A percentile compares a stretch with the other conserved stretches of the same genome.
phyloP scores from a whole-genome alignment of 2,113 vertebrate species.

The Chiloscyllium plagiosum region DNA sequence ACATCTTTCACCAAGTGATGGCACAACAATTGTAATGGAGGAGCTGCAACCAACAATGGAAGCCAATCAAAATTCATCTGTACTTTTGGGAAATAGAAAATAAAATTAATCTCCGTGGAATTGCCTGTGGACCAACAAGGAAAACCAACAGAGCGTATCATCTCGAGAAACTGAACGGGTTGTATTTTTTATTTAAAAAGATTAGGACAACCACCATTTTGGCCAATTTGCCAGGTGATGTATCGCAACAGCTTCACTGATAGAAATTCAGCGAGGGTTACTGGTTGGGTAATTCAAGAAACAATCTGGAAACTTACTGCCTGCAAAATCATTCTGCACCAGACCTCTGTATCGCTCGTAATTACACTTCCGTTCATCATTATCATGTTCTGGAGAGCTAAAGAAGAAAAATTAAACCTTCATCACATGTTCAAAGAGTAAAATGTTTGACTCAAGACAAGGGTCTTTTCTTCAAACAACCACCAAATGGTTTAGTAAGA shows the following conservation, averaged over 20 bases:
- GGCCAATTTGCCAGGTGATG: neutral
- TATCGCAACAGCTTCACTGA: neutral
- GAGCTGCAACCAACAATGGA: neutral
- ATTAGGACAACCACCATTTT: neutral
- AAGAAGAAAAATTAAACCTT: neutral
- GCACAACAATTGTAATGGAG: neutral
- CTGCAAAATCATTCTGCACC: slow-evolving; percentile 95
- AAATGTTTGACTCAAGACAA: neutral
- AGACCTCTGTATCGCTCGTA: slow-evolving; percentile 92
- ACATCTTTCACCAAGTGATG: neutral
- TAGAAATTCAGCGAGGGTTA: neutral
- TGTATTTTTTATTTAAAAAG: neutral
- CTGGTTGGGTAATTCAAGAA: no score
- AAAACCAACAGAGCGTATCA: neutral
- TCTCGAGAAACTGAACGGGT: neutral
- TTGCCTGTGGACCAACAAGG: neutral
- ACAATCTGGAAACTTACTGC: slow-evolving; percentile 67
- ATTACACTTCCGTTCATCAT: slow-evolving; percentile 86
- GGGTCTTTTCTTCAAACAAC: neutral
- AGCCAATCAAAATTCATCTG: neutral
- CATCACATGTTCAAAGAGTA: no score
- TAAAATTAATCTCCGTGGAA: neutral
- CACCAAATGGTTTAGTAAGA: neutral
- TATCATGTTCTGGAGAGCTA: slow-evolving; percentile 76
- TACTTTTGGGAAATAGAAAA: neutral